A percentile compares a stretch with the other conserved stretches of the same genome.
These are phyloP conservation scores for Pimpla rufipes DNA, from an alignment of 2,888 invertebrate species.

Conservation along the genomic window DNA sequence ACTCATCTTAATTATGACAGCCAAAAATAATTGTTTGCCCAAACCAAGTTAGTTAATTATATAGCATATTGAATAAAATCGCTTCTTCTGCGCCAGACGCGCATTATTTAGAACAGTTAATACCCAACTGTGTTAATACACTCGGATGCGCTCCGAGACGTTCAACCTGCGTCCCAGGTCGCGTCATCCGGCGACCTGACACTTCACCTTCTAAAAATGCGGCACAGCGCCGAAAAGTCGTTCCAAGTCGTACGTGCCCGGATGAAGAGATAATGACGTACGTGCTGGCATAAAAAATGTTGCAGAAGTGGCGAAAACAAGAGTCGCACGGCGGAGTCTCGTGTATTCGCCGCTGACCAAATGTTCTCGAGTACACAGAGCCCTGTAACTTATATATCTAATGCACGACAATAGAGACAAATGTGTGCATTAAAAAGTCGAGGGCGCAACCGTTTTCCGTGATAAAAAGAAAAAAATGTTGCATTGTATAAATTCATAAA, in stretches of 20 bases:
- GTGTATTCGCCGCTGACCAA: background rate
- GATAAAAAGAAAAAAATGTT: background rate
- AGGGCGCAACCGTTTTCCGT: background rate
- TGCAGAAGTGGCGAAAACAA: constrained; percentile 6
- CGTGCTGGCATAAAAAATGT: constrained; percentile 21
- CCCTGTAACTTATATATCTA: background rate
- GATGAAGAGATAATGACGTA: constrained; percentile 14
- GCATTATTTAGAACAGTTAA: no score
- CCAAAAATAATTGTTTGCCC: no score
- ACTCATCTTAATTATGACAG: no score
- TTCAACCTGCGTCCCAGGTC: background rate
- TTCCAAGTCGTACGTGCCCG: constrained; percentile 2
- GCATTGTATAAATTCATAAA: background rate
- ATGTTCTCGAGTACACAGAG: background rate
- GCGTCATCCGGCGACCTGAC: background rate
- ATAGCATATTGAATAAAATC: no score
- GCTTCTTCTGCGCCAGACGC: no score
- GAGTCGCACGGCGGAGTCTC: constrained; percentile 20
- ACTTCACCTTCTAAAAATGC: constrained; percentile 3
- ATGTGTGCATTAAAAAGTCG: background rate
- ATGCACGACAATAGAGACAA: background rate
- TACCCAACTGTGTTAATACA: background rate
- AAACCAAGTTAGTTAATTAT: no score
- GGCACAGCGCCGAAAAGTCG: constrained; percentile 11
- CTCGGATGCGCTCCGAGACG: background rate